Conservation (phyloP, 2,113 vertebrate species). For the Tragelaphus scriptus region DNA sequence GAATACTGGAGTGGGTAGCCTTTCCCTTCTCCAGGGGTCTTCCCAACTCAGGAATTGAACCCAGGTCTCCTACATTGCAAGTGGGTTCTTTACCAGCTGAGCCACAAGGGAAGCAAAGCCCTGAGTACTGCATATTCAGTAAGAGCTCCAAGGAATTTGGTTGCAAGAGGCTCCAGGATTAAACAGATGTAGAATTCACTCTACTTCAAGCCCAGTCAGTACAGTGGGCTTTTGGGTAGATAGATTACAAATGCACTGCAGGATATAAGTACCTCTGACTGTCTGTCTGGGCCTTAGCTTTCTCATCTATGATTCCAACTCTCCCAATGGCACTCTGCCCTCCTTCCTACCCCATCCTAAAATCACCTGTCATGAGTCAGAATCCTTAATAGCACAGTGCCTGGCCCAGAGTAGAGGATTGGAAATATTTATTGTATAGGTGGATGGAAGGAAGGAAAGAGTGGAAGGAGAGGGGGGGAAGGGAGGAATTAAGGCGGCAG, state of each 20-base stretch:
- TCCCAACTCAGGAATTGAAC: not conserved
- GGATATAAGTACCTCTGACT: not conserved
- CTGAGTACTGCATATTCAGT: not conserved
- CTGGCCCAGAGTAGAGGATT: not conserved
- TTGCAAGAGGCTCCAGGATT: not conserved
- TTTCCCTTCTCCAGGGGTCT: not conserved
- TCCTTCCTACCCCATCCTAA: not conserved
- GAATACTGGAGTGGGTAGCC: not conserved
- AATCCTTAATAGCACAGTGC: not conserved
- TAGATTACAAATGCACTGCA: not conserved
- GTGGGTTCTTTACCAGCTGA: not conserved
- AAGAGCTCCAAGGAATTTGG: not conserved
- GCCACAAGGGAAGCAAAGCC: not conserved
- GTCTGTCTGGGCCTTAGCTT: not conserved
- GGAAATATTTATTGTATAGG: not conserved
- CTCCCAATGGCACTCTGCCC: not conserved
- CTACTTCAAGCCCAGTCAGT: no score
- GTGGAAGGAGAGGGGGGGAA: not conserved
- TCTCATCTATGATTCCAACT: not conserved
- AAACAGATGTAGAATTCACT: not conserved
- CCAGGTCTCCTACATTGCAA: not conserved
- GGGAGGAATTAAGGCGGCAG: not conserved
- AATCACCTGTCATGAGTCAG: not conserved
- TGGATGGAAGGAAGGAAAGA: not conserved
- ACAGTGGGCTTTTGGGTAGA: not conserved